Evolutionary conservation across 2,113 vertebrate species (phyloP), one percentile per base, ranked within the genome.

Genomic region (Cheilinus undulatus): DNA sequence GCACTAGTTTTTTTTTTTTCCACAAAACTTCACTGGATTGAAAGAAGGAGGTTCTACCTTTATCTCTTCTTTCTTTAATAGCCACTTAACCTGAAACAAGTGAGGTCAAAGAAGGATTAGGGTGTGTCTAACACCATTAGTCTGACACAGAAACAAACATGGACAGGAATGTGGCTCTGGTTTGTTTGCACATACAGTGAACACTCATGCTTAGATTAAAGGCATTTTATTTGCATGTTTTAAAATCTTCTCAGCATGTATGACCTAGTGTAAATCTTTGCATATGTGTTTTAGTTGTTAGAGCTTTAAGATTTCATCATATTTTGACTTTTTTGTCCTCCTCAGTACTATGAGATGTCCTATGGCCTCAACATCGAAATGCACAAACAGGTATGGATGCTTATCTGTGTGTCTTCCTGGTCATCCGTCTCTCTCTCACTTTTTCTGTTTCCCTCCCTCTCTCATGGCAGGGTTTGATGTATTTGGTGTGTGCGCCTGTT

Each of bases 301-400:
- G 30, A 32, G 30, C 30, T 50, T 26, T 51, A 1, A 17, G 7
- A 15, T 27, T 26, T 19, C 3, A 52, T n/a, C n/a, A 27, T 17
- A 6, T 19, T 7, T 27, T 93, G 79, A 91, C 91, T 11, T 70
- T n/a, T 95, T 92, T 95, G 89, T 94, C 92, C 90, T 64, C 67
- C 89, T 40, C 76, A 92, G 91, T 91, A 92, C 75, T 92, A 92
- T 26, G 91, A 92, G 83, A 92, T 93, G 92, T 92, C 91, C 1
- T 93, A 93, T 12, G 91, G 91, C 50, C 90, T 92, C 79, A 92
- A 92, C 86, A 92, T 92, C 14, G 91, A 92, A 86, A 92, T 92
- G 91, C 91, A 92, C 74, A 92, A 92, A 87, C 91, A 92, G 91
- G 90, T 92, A 91, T 56, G 80, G 46, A 50, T 60, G 53, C 68